Evolutionary conservation across 2,888 invertebrate species (phyloP).

Genomic region (Biston stratarius): DNA sequence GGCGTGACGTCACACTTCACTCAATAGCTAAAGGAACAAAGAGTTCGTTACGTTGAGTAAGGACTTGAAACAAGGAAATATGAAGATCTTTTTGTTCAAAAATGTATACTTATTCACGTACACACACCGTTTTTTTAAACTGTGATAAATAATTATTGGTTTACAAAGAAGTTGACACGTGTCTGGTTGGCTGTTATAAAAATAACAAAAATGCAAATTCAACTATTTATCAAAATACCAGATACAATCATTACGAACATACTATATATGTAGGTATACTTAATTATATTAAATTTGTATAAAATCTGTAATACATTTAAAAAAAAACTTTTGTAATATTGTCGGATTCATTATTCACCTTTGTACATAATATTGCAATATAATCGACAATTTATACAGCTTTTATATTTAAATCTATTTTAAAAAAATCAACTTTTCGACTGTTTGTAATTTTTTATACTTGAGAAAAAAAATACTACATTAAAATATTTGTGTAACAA

Average conservation of each 20-base stretch:
- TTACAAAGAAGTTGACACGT: too few relatives aligned
- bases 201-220: background rate
- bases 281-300: background rate
- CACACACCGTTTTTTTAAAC: too few relatives aligned
- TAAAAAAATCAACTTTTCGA: background rate
- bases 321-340: constrained; percentile 4
- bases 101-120: too few relatives aligned
- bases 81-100: too few relatives aligned
- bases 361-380: constrained; percentile 8
- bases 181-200: background rate
- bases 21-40: too few relatives aligned
- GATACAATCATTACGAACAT: background rate
- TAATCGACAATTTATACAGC: constrained; percentile 10
- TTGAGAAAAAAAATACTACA: background rate
- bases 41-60: too few relatives aligned
- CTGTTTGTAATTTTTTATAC: constrained; percentile 16
- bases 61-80: too few relatives aligned
- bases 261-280: background rate
- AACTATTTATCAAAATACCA: background rate
- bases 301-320: background rate
- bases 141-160: too few relatives aligned
- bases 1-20: too few relatives aligned
- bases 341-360: background rate
- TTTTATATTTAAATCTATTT: constrained; percentile 10
- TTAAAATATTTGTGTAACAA: constrained; percentile 9